phyloP scores from a whole-genome alignment of 1,140 invertebrate species.

The Microplitis mediator region DNA sequence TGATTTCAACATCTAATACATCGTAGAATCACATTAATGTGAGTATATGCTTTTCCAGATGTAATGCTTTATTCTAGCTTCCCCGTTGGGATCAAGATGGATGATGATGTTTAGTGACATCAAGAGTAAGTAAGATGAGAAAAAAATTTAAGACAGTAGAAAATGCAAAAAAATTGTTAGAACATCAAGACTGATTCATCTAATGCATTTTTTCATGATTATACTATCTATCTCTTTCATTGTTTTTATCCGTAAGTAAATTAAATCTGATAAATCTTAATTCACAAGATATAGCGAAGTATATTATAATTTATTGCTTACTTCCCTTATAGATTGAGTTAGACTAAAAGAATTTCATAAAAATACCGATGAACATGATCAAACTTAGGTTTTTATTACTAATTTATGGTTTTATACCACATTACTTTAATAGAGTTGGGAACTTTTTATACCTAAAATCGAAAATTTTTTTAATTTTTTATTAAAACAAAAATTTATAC shows the following conservation, averaged over 20 bases:
- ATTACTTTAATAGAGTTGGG: no score
- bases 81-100: background rate
- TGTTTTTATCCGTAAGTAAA: background rate
- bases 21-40: background rate
- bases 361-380: no score
- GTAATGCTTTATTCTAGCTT: background rate
- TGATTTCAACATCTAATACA: conserved; percentile 38
- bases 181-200: conserved; percentile 41
- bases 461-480: no score
- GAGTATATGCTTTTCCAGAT: conserved; percentile 23
- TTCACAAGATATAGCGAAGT: no score
- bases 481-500: no score
- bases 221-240: background rate
- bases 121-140: background rate
- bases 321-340: no score
- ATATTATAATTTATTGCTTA: no score
- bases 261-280: no score
- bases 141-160: background rate
- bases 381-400: no score
- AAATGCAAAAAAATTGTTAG: conserved; percentile 29
- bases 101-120: background rate
- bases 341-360: no score
- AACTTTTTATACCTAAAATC: no score
- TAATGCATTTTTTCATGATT: conserved; percentile 10
- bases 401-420: no score